Percentiles rank a stretch among this genome's conserved stretches.
These are phyloP conservation scores for Eriosoma lanigerum DNA, from an alignment of 1,140 invertebrate genomes.

Conservation along the genomic window DNA sequence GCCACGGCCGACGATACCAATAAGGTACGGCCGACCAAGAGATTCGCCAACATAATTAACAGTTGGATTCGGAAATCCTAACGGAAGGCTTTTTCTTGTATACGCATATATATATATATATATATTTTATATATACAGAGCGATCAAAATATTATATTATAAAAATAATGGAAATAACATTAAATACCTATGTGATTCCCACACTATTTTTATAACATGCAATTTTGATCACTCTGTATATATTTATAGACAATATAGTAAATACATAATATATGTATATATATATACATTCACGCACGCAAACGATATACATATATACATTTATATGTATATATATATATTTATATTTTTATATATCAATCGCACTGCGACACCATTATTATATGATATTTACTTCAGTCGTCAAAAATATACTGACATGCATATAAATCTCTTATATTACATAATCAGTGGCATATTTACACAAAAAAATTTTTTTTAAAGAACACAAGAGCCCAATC, in stretches of 20 bases:
- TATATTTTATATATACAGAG: background rate
- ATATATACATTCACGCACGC: background rate
- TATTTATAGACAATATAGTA: background rate
- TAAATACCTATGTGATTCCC: too few relatives aligned
- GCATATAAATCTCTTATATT: too few relatives aligned
- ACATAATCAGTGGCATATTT: too few relatives aligned
- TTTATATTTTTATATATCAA: background rate
- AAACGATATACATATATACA: background rate
- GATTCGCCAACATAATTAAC: slow-evolving; percentile 49
- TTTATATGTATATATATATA: background rate
- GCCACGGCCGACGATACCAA: slow-evolving; percentile 42
- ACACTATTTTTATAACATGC: too few relatives aligned
- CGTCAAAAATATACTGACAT: too few relatives aligned
- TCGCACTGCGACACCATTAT: background rate
- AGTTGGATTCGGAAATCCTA: slow-evolving; percentile 51
- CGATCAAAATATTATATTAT: background rate
- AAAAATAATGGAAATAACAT: too few relatives aligned
- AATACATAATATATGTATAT: background rate
- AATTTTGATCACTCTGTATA: too few relatives aligned
- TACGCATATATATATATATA: slow-evolving; percentile 14
- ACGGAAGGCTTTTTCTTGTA: slow-evolving; percentile 45
- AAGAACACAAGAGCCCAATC: too few relatives aligned
- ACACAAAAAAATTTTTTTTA: too few relatives aligned
- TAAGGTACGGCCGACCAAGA: slow-evolving; percentile 53
- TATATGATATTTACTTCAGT: too few relatives aligned